Evolutionary conservation across 1,140 invertebrate species (phyloP).

Genomic region (Linepithema humile): DNA sequence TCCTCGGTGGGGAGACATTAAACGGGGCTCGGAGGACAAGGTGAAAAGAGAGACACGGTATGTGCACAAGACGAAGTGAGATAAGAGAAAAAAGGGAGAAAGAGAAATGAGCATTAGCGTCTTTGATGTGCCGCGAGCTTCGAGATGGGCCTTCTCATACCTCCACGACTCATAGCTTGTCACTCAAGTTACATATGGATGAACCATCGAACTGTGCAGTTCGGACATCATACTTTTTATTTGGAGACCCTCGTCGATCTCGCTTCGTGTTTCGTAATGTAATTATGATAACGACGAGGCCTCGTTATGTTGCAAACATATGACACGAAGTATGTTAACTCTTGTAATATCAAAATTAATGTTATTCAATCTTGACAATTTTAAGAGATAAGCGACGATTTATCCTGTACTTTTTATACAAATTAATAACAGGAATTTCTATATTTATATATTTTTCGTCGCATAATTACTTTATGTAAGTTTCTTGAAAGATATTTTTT

Average conservation of each 20-base stretch:
- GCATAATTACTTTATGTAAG: not conserved
- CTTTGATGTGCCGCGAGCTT: slow-evolving; percentile 82
- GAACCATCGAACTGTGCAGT: slow-evolving; percentile 79
- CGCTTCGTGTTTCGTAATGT: slow-evolving; percentile 26
- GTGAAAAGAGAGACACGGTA: slow-evolving; percentile 54
- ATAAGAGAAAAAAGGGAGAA: slow-evolving; percentile 47
- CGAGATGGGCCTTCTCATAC: slow-evolving; percentile 71
- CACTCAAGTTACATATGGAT: slow-evolving; percentile 77
- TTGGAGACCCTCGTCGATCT: not conserved
- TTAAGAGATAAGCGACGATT: not conserved
- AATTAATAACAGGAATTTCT: not conserved
- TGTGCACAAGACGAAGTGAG: slow-evolving; percentile 42
- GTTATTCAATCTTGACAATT: not conserved
- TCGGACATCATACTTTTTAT: slow-evolving; percentile 67
- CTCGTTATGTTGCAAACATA: slow-evolving; percentile 27
- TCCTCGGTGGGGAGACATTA: slow-evolving; percentile 53
- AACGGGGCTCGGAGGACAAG: slow-evolving; percentile 39
- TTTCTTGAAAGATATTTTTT: not conserved
- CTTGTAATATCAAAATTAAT: slow-evolving; percentile 13
- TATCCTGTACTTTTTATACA: not conserved
- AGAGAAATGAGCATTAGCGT: slow-evolving; percentile 72
- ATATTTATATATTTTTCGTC: not conserved
- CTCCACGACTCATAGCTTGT: slow-evolving; percentile 79
- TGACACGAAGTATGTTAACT: not conserved
- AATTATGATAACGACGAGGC: slow-evolving; percentile 47